These are phyloP conservation scores for Yponomeuta cagnagella DNA, from an alignment of 2,888 invertebrate genomes.

Conservation along the genomic window DNA sequence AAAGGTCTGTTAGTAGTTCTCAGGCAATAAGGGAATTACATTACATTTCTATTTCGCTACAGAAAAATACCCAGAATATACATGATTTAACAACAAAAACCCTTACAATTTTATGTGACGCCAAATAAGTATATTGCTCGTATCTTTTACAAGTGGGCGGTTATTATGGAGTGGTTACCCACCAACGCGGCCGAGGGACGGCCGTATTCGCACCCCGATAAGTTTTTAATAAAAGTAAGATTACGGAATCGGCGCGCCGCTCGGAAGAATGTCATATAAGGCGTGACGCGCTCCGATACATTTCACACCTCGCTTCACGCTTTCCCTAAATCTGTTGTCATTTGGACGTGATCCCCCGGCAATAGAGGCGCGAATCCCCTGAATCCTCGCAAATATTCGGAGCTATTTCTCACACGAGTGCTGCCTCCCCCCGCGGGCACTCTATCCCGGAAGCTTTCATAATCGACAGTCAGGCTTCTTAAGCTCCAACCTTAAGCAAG, in stretches of 20 bases:
- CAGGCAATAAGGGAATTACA: too few relatives aligned
- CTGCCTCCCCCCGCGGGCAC: slow-evolving; percentile 22
- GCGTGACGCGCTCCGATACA: slow-evolving; percentile 64
- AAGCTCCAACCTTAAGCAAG: background rate
- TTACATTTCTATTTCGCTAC: background rate
- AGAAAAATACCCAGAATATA: background rate
- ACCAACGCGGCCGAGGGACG: background rate
- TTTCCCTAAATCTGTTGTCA: slow-evolving; percentile 73
- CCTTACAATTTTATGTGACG: background rate
- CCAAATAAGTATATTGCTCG: background rate
- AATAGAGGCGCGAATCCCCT: slow-evolving; percentile 64
- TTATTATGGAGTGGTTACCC: slow-evolving; percentile 28
- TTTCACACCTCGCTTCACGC: slow-evolving; percentile 72
- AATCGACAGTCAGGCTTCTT: background rate
- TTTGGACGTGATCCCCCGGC: slow-evolving; percentile 65
- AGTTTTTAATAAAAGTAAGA: slow-evolving; percentile 70
- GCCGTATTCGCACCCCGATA: slow-evolving; percentile 29
- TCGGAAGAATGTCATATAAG: slow-evolving; percentile 70
- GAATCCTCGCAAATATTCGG: slow-evolving; percentile 66
- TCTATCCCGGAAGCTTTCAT: background rate
- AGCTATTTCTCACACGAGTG: slow-evolving; percentile 65
- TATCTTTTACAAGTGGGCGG: background rate
- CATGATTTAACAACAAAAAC: slow-evolving; percentile 3
- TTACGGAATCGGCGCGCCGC: slow-evolving; percentile 58
- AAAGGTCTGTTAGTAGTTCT: too few relatives aligned